Evolutionary conservation across 2,888 invertebrate species (phyloP).

Genomic region (Platynereis dumerilii): DNA sequence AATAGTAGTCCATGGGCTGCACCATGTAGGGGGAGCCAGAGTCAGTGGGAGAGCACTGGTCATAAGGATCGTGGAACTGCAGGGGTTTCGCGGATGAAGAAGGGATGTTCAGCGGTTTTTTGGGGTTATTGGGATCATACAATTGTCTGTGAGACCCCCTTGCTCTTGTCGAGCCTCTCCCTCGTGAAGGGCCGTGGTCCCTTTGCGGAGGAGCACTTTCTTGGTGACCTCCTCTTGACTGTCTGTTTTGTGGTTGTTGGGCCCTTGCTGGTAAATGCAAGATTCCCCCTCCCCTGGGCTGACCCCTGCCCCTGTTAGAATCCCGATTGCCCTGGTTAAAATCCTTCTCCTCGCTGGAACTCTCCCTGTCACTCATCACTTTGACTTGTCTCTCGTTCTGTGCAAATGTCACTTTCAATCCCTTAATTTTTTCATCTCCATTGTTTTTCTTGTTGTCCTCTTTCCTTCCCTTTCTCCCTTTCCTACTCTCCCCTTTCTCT

Average conservation of each 20-base stretch:
- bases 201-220: neutral
- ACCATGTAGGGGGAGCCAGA: neutral
- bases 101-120: constrained; percentile 49
- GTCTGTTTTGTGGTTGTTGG: neutral
- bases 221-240: neutral
- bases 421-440: neutral
- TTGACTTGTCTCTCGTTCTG: constrained; percentile 22
- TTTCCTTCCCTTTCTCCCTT: constrained; percentile 6
- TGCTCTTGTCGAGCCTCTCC: constrained; percentile 10
- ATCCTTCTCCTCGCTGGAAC: neutral
- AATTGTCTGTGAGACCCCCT: constrained; percentile 43
- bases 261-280: constrained; percentile 7
- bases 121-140: constrained; percentile 58
- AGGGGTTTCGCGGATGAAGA: constrained; percentile 16
- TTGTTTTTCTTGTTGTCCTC: neutral
- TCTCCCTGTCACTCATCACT: constrained; percentile 2
- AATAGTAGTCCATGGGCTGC: neutral
- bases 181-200: constrained; percentile 6
- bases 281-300: constrained; percentile 17
- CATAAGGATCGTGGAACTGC: constrained; percentile 23
- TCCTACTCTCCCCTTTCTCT: neutral
- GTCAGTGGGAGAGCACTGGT: neutral
- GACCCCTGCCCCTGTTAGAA: neutral
- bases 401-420: constrained; percentile 21
- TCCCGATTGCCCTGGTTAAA: neutral